Base-by-base conservation (phyloP, 2,888 invertebrate genomes). In the Orchestes rusci region DNA sequence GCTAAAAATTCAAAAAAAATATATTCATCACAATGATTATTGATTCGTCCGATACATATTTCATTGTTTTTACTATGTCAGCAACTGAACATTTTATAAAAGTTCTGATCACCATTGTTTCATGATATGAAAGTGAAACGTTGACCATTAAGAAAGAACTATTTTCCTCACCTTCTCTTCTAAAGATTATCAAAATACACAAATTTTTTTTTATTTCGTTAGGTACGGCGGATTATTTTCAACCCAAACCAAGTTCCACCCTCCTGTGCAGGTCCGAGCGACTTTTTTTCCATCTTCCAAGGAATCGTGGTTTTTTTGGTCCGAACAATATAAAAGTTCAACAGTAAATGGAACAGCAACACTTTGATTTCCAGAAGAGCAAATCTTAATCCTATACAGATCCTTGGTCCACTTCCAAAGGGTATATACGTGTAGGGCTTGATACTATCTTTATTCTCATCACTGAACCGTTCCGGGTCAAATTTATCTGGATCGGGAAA, bases 331-430 rank as follows among this genome's bases (percentile, higher is more conserved):
- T 59, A 55, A 46, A 63, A 66, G 29, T 61, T 59, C 2, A 48
- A 36, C 19, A 67, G 42, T 4, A 65, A 18, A 30, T 63, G 54
- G 36, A 58, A 58, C 27, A 60, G 29, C 10, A 53, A 12, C 27
- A 41, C 43, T 34, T 55, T 54, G 4, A 40, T 48, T 39, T 56
- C 54, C 47, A 65, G 40, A 3, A 64, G 41, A 15, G 65, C 65
- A 48, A 65, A 66, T 47, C 65, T 51, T 5, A 60, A 63, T 7
- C 73, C 75, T 40, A 75, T 70, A 53, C 75, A 76, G 52, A 62
- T 70, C 43, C 75, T 67, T 0, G 75, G 75, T 1, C 76, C 76
- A 20, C 60, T 48, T 2, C 76, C 75, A 52, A 75, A 76, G 0
- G 75, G 74, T 57, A 72, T 56, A 51, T 68, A 76, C 0, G 71